A percentile compares a stretch with the other conserved stretches of the same genome.
These are phyloP conservation scores for Phrynocephalus versicolor DNA, from an alignment of 2,113 vertebrate species.

Conservation along the genomic window DNA sequence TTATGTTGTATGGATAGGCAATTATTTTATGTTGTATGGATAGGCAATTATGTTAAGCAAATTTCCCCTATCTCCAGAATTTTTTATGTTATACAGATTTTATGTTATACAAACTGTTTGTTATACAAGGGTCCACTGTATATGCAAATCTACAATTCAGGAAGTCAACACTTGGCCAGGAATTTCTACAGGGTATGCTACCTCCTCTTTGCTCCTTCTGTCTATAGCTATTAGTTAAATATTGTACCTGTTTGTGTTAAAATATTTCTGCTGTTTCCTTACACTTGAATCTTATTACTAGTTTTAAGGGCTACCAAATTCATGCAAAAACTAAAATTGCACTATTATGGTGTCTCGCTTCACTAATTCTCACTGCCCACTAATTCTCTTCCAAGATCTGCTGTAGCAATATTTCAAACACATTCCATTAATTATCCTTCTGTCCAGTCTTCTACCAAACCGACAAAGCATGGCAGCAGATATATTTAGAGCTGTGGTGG, in stretches of 20 bases:
- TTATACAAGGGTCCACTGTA: too few species aligned
- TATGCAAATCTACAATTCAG: background rate
- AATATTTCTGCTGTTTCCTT: constrained; percentile 49
- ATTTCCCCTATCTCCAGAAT: too few species aligned
- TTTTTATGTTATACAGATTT: too few species aligned
- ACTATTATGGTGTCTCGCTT: background rate
- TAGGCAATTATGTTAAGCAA: too few species aligned
- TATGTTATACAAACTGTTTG: too few species aligned
- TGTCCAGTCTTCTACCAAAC: background rate
- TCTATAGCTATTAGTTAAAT: constrained; percentile 42
- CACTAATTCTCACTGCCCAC: constrained; percentile 40
- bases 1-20: too few species aligned
- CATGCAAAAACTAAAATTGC: constrained; percentile 36
- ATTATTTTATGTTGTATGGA: too few species aligned
- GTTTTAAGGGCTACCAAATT: constrained; percentile 14
- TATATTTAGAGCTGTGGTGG: constrained; percentile 63
- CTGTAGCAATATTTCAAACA: constrained; percentile 38
- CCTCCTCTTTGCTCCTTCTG: constrained; percentile 10
- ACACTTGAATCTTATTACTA: constrained; percentile 29
- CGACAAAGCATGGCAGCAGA: constrained; percentile 38
- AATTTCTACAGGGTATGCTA: constrained; percentile 34
- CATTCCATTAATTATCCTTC: background rate
- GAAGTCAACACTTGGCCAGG: background rate
- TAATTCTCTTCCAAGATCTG: background rate
- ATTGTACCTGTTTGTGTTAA: constrained; percentile 30